phyloP scores from a whole-genome alignment of 2,888 invertebrate species.

The Sicus ferrugineus region DNA sequence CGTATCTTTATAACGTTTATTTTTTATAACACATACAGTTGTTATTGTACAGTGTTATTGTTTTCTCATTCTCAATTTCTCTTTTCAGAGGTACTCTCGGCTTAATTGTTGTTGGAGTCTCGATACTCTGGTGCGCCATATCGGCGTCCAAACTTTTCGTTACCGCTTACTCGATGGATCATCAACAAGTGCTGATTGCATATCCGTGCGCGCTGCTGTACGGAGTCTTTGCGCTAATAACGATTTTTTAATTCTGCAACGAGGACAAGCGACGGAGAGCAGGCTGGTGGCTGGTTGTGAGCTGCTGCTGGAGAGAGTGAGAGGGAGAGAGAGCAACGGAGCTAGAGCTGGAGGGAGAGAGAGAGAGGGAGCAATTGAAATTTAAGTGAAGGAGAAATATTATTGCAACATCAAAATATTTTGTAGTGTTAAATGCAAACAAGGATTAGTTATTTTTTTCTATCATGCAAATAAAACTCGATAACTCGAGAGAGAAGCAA shows the following conservation, averaged over 20 bases:
- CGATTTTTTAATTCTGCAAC: constrained; percentile 71
- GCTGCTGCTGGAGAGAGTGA: not conserved
- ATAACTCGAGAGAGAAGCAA: too few species aligned
- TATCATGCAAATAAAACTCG: too few species aligned
- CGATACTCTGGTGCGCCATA: constrained; percentile 76
- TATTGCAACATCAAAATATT: not conserved
- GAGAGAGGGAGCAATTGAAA: not conserved
- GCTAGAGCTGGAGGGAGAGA: not conserved
- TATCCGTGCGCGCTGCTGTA: constrained; percentile 82
- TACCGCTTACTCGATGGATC: constrained; percentile 76
- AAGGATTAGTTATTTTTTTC: too few species aligned
- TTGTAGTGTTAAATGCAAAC: not conserved
- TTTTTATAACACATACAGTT: too few species aligned
- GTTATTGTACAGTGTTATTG: too few species aligned
- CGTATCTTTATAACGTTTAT: too few species aligned
- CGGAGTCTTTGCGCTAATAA: constrained; percentile 79
- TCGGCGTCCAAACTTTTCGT: constrained; percentile 82
- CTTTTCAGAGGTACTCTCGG: constrained; percentile 68
- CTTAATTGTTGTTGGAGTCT: constrained; percentile 67
- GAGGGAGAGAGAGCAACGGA: not conserved
- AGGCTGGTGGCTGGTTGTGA: not conserved
- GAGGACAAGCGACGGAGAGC: not conserved
- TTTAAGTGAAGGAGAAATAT: not conserved
- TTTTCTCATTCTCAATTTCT: constrained; percentile 41
- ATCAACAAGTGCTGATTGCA: constrained; percentile 75